A percentile compares a stretch with the other conserved stretches of the same genome.
phyloP scores from a whole-genome alignment of 1,140 invertebrate species.

The Tetramorium parvispinum region DNA sequence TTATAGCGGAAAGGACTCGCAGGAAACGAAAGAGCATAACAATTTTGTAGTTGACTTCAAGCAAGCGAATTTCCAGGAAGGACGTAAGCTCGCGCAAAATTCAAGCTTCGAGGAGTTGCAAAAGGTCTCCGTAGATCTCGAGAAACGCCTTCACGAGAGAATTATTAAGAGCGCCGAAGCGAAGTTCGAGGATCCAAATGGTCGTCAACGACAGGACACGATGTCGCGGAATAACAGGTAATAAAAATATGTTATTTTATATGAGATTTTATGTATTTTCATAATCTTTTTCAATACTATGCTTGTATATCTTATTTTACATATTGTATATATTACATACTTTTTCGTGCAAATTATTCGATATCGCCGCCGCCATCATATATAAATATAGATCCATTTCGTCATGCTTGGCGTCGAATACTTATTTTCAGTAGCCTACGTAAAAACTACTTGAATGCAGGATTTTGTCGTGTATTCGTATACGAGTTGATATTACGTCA shows the following conservation, averaged over 20 bases:
- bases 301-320: not conserved
- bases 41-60: slow-evolving; percentile 65
- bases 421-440: not conserved
- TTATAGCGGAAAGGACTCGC: slow-evolving; percentile 34
- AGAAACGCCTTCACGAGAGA: slow-evolving; percentile 79
- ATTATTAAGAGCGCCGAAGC: slow-evolving; percentile 68
- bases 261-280: not conserved
- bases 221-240: slow-evolving; percentile 65
- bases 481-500: not conserved
- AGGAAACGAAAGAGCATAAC: slow-evolving; percentile 6
- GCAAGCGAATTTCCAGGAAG: slow-evolving; percentile 58
- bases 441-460: not conserved
- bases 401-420: not conserved
- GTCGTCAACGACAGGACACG: slow-evolving; percentile 30
- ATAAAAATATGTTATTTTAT: not conserved
- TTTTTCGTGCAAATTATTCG: not conserved
- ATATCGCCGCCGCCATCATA: not conserved
- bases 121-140: slow-evolving; percentile 79
- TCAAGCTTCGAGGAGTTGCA: slow-evolving; percentile 76
- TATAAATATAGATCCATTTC: not conserved
- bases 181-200: slow-evolving; percentile 55
- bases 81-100: slow-evolving; percentile 42
- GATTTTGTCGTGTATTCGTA: slow-evolving; percentile 2
- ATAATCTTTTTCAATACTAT: not conserved
- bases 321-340: too few relatives aligned